A percentile compares a stretch with the other conserved stretches of the same genome.
These are phyloP conservation scores for Mirounga angustirostris DNA, from an alignment of 2,113 vertebrate species.

Conservation along the genomic window DNA sequence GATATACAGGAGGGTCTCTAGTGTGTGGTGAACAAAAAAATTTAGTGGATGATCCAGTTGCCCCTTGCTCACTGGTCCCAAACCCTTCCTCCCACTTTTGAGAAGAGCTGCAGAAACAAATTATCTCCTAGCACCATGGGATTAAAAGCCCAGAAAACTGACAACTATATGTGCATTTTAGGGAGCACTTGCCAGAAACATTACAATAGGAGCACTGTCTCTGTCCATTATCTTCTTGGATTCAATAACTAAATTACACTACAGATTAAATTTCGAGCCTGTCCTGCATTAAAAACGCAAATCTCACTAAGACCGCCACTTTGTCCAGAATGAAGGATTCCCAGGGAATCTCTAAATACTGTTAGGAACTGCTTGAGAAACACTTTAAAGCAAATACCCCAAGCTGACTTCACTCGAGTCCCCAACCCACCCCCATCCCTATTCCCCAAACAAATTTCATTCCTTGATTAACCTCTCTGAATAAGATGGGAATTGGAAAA, in stretches of 20 bases:
- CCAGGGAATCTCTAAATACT: slow-evolving; percentile 52
- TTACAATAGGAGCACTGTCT: slow-evolving; percentile 1
- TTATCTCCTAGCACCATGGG: slow-evolving; percentile 67
- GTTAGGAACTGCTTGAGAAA: slow-evolving; percentile 74
- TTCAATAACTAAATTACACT: not conserved
- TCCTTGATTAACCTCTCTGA: slow-evolving; percentile 67
- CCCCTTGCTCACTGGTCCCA: slow-evolving; percentile 45
- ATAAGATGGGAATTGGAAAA: slow-evolving; percentile 69
- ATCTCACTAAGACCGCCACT: slow-evolving; percentile 67
- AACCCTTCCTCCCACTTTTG: slow-evolving; percentile 31
- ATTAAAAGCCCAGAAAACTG: slow-evolving; percentile 56
- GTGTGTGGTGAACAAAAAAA: slow-evolving; percentile 57
- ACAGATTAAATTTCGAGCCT: slow-evolving; percentile 55
- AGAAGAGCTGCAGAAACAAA: slow-evolving; percentile 55
- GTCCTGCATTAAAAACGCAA: slow-evolving; percentile 51
- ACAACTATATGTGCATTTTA: slow-evolving; percentile 34
- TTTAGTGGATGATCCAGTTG: not conserved
- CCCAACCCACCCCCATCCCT: slow-evolving; percentile 55
- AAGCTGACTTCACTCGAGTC: slow-evolving; percentile 66
- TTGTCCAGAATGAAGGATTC: slow-evolving; percentile 31
- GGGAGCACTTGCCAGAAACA: slow-evolving; percentile 59
- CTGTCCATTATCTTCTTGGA: slow-evolving; percentile 55
- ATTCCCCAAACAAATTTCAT: slow-evolving; percentile 60
- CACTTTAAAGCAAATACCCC: slow-evolving; percentile 72
- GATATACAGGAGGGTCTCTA: slow-evolving; percentile 54